phyloP scores from a whole-genome alignment of 2,888 invertebrate species.

The Ceratothoa steindachneri region DNA sequence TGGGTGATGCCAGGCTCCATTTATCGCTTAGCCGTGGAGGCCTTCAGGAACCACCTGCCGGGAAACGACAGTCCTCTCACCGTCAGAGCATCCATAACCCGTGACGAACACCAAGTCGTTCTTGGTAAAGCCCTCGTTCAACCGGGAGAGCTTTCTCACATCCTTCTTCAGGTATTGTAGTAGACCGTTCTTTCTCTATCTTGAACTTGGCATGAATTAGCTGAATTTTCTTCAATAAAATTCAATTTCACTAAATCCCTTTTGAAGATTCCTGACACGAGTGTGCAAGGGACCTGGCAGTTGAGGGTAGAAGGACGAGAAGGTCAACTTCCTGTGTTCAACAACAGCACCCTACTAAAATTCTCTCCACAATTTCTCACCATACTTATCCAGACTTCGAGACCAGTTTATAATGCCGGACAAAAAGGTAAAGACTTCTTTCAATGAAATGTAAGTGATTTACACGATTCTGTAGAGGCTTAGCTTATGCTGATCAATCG shows the following conservation, averaged over 20 bases:
- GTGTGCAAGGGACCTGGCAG: constrained; percentile 50
- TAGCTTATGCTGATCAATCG: no score
- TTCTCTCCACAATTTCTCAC: constrained; percentile 55
- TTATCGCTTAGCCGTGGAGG: constrained; percentile 30
- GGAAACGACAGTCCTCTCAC: constrained; percentile 13
- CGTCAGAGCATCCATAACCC: constrained; percentile 23
- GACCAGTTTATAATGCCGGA: constrained; percentile 53
- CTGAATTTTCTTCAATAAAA: not conserved
- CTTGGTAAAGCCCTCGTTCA: constrained; percentile 25
- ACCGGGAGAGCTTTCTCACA: constrained; percentile 21
- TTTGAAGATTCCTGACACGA: constrained; percentile 32
- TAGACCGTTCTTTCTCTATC: not conserved
- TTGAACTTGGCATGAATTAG: not conserved
- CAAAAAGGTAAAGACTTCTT: constrained; percentile 46
- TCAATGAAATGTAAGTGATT: no score
- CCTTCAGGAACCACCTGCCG: not conserved
- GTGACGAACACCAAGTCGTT: constrained; percentile 23
- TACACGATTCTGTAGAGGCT: no score
- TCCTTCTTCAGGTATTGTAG: constrained; percentile 31
- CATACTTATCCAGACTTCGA: constrained; percentile 55
- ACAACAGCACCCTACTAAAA: constrained; percentile 53
- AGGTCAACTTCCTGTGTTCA: constrained; percentile 53
- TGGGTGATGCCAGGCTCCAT: constrained; percentile 28
- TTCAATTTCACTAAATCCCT: not conserved
- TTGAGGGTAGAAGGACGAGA: constrained; percentile 54